Evolutionary conservation across 2,888 invertebrate genomes (phyloP), one percentile per base, ranked within the genome.

Genomic region (Plemyria rubiginata): DNA sequence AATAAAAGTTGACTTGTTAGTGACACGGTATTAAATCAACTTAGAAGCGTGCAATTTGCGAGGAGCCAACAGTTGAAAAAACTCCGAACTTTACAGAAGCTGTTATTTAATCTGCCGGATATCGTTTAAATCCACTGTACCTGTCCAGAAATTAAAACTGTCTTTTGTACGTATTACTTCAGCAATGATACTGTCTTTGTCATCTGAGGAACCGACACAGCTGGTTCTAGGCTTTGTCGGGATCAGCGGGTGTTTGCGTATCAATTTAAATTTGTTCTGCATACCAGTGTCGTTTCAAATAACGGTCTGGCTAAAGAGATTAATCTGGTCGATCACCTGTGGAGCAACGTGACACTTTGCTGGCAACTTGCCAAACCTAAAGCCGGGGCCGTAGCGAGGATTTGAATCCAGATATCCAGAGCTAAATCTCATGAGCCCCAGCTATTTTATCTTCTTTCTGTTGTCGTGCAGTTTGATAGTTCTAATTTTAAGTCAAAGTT

Each of bases 281-380:
- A 41, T 56, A 48, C 13, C 22, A 32, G 15, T 52, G 48, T 62
- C 57, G 38, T 22, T 53, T 15, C 49, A 32, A 58, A 41, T 55
- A 56, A 60, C 56, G 53, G 54, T 50, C 12, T 32, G 54, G 55
- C 41, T 60, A 60, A 62, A 62, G 54, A 52, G 53, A 68, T 67
- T 65, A 70, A 60, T 56, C 60, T 54, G 51, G n/a, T 51, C 62
- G 60, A 62, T 76, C 75, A 78, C 77, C 77, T 78, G 77, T 77
- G 55, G 77, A 74, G 70, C 67, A 62, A 59, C 49, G 49, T 67
- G 65, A 64, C 65, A 67, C 52, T 63, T 63, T 63, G 66, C 66
- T 77, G 73, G 73, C 66, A 59, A 38, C 61, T 38, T 62, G 74
- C 75, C 73, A 73, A 64, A 40, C 28, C 46, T 15, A 6, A 67